These are phyloP conservation scores for Itoplectis maculator DNA, from an alignment of 2,888 invertebrate species.

Conservation along the genomic window DNA sequence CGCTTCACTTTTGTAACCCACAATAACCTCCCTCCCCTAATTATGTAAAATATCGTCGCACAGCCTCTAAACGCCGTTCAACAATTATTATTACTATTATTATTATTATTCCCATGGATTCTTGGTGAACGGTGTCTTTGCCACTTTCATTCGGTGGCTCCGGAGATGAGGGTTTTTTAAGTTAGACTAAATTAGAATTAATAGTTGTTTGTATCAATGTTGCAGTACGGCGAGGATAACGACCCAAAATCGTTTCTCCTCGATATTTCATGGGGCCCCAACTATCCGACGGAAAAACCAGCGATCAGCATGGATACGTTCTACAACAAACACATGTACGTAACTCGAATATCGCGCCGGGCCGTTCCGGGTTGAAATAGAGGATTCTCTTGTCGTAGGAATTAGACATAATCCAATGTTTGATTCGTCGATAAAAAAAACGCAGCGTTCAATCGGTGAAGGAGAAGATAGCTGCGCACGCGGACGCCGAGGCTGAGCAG, in stretches of 20 bases:
- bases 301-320: slow-evolving; percentile 94
- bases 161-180: too few relatives aligned
- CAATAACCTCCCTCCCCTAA: slow-evolving; percentile 1
- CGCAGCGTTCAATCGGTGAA: slow-evolving; percentile 89
- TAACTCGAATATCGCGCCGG: slow-evolving; percentile 74
- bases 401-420: slow-evolving; percentile 25
- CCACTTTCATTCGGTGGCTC: too few relatives aligned
- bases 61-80: too few relatives aligned
- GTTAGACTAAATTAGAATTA: too few relatives aligned
- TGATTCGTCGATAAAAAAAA: slow-evolving; percentile 46
- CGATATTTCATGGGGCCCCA: slow-evolving; percentile 94
- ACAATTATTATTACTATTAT: too few relatives aligned
- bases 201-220: slow-evolving; percentile 69
- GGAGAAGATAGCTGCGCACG: slow-evolving; percentile 87
- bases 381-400: slow-evolving; percentile 21
- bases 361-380: neutral
- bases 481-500: slow-evolving; percentile 91
- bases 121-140: too few relatives aligned
- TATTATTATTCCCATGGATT: too few relatives aligned
- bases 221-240: slow-evolving; percentile 93
- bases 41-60: slow-evolving; percentile 33
- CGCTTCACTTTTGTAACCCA: too few relatives aligned
- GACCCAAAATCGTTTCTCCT: slow-evolving; percentile 92
- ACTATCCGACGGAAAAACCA: slow-evolving; percentile 94
- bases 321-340: slow-evolving; percentile 97